Percentiles rank a stretch among this genome's conserved stretches.
Evolutionary conservation across 1,140 invertebrate species (phyloP).

Genomic region (Phortica variegata): DNA sequence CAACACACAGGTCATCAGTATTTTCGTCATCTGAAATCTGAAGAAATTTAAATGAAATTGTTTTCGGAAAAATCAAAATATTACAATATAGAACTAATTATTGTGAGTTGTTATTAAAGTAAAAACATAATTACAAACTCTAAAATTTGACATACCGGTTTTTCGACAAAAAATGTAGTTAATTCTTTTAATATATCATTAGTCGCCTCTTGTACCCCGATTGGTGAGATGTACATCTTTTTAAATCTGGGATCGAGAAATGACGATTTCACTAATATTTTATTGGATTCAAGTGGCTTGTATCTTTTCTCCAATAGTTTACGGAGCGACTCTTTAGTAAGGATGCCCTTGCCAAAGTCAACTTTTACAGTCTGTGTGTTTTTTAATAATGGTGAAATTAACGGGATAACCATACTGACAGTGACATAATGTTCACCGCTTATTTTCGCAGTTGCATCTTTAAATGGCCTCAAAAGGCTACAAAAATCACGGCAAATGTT

Average conservation of each 20-base stretch:
- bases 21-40: too few relatives aligned
- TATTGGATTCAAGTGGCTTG: constrained; percentile 8
- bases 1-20: too few relatives aligned
- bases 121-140: too few relatives aligned
- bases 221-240: constrained; percentile 3
- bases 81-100: too few relatives aligned
- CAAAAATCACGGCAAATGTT: constrained; percentile 6
- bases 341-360: constrained; percentile 8
- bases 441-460: constrained; percentile 14
- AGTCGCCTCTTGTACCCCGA: constrained; percentile 1
- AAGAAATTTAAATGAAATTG: too few relatives aligned
- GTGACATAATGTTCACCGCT: constrained; percentile 13
- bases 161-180: neutral
- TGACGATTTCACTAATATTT: constrained; percentile 8
- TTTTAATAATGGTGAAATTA: neutral
- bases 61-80: too few relatives aligned
- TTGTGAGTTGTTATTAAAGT: too few relatives aligned
- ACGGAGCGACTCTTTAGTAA: constrained; percentile 4
- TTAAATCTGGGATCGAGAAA: constrained; percentile 5
- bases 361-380: constrained; percentile 2
- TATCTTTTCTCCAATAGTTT: constrained; percentile 7
- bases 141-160: constrained; percentile 6
- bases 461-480: constrained; percentile 5
- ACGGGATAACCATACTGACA: neutral
- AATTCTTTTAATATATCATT: constrained; percentile 3